phyloP scores from a whole-genome alignment of 2,888 invertebrate genomes.

The Ptilodon capucinus region DNA sequence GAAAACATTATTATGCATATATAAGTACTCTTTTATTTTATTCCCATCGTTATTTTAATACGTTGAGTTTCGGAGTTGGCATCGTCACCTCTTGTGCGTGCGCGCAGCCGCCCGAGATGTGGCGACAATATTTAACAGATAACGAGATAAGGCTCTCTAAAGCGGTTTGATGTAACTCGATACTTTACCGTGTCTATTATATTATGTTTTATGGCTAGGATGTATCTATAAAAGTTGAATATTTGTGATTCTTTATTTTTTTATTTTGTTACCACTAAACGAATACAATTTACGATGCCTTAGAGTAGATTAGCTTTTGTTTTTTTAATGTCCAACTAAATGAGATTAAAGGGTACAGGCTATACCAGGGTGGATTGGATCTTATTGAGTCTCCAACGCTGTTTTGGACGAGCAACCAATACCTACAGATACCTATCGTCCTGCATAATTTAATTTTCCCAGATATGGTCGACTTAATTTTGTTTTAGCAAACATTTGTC shows the following conservation, averaged over 20 bases:
- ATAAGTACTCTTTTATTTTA: slow-evolving; percentile 76
- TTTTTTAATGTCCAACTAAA: slow-evolving; percentile 2
- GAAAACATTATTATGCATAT: slow-evolving; percentile 77
- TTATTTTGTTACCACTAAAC: slow-evolving; percentile 11
- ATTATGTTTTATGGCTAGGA: slow-evolving; percentile 65
- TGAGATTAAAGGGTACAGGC: slow-evolving; percentile 5
- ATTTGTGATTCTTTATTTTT: slow-evolving; percentile 26
- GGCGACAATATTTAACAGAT: slow-evolving; percentile 74
- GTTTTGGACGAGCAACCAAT: too few species aligned
- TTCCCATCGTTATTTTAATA: slow-evolving; percentile 77
- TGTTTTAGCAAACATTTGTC: neutral
- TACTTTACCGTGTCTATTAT: slow-evolving; percentile 55
- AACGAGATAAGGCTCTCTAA: slow-evolving; percentile 70
- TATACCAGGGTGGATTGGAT: too few species aligned
- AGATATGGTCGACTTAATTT: neutral
- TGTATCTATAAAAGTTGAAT: slow-evolving; percentile 30
- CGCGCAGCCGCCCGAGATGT: slow-evolving; percentile 62
- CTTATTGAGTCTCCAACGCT: too few species aligned
- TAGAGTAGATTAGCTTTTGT: slow-evolving; percentile 6
- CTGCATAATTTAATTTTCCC: neutral
- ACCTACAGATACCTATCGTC: too few species aligned
- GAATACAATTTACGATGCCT: slow-evolving; percentile 5
- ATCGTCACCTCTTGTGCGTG: slow-evolving; percentile 68
- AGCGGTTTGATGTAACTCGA: slow-evolving; percentile 73
- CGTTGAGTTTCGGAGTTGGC: slow-evolving; percentile 59